Evolutionary conservation across 2,888 invertebrate species (phyloP).

Genomic region (Tachina grossa): DNA sequence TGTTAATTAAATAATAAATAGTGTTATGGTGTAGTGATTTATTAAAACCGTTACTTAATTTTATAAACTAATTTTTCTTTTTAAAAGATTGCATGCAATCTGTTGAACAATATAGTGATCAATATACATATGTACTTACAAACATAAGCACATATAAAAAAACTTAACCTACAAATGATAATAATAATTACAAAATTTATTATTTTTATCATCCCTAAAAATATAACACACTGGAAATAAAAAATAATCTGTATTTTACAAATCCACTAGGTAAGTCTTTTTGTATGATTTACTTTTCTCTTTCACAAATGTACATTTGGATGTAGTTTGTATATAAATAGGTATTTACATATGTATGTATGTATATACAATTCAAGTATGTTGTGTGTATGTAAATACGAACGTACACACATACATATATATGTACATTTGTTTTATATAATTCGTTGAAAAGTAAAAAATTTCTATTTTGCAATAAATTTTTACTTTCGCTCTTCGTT

Average conservation of each 20-base stretch:
- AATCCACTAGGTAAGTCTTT: slow-evolving; percentile 52
- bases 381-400: background rate
- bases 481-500: slow-evolving; percentile 62
- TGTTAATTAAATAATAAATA: background rate
- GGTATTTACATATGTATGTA: background rate
- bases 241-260: background rate
- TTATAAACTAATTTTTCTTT: background rate
- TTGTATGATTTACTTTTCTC: slow-evolving; percentile 11
- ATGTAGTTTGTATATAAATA: background rate
- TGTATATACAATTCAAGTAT: background rate
- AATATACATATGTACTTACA: background rate
- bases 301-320: background rate
- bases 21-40: background rate
- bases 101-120: background rate
- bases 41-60: background rate
- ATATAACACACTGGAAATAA: background rate
- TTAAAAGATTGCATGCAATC: background rate
- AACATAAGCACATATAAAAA: background rate
- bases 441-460: slow-evolving; percentile 12
- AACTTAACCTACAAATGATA: background rate
- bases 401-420: background rate
- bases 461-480: slow-evolving; percentile 51
- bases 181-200: background rate
- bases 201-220: background rate
- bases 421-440: background rate